Evolutionary conservation across 2,888 invertebrate species (phyloP).

Genomic region (Eristalinus aeneus): DNA sequence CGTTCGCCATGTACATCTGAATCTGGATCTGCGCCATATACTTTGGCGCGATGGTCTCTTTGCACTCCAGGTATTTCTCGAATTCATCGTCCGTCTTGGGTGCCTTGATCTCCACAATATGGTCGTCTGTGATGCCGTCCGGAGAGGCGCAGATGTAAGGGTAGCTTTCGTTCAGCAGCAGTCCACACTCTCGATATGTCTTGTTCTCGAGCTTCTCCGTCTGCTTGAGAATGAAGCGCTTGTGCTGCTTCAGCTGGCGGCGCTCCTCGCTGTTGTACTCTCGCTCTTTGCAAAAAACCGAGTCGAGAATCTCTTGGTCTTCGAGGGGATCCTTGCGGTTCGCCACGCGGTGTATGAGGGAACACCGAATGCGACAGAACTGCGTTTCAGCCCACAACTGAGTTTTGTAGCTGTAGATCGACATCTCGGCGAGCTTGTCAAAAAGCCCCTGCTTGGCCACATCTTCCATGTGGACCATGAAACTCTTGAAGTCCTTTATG

Average conservation of each 20-base stretch:
- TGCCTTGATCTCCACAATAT: slow-evolving; percentile 80
- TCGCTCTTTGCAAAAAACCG: slow-evolving; percentile 78
- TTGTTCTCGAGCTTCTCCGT: slow-evolving; percentile 80
- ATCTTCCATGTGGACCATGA: slow-evolving; percentile 77
- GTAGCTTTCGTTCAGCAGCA: slow-evolving; percentile 77
- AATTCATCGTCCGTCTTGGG: slow-evolving; percentile 80
- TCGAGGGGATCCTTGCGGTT: slow-evolving; percentile 76
- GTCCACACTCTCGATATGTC: slow-evolving; percentile 78
- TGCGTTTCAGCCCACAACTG: slow-evolving; percentile 78
- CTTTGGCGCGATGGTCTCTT: slow-evolving; percentile 79
- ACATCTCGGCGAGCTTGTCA: slow-evolving; percentile 76
- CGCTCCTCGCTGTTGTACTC: slow-evolving; percentile 76
- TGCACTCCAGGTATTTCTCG: slow-evolving; percentile 79
- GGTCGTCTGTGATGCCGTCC: slow-evolving; percentile 80
- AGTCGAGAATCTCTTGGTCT: slow-evolving; percentile 77
- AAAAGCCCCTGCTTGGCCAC: slow-evolving; percentile 77
- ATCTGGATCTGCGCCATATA: slow-evolving; percentile 80
- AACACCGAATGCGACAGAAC: slow-evolving; percentile 79
- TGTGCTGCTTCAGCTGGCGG: slow-evolving; percentile 79
- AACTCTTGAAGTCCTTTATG: slow-evolving; percentile 76
- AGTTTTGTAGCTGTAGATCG: slow-evolving; percentile 77
- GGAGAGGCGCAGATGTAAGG: slow-evolving; percentile 79
- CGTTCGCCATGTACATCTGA: slow-evolving; percentile 80
- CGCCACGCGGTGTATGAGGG: slow-evolving; percentile 77
- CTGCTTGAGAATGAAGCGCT: slow-evolving; percentile 79